Evolutionary conservation across 2,113 vertebrate species (phyloP), one percentile per base, ranked within the genome.

Genomic region (Crotalus viridis): DNA sequence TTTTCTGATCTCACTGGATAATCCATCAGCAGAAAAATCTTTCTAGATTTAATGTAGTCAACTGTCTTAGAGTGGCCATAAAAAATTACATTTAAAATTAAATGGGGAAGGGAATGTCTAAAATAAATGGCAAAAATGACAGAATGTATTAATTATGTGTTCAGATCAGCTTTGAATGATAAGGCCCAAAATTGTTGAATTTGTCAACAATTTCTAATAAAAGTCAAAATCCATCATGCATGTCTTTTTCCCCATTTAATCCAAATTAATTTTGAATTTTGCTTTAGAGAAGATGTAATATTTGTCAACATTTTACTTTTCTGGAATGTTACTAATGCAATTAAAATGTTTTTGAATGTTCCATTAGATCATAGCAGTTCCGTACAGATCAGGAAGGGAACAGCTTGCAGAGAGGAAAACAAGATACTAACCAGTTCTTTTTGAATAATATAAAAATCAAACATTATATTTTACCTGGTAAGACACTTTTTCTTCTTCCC

Each of bases 401-500:
- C 13, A 12, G 64, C 33, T 46, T 17, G 39, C 22, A 48, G 26
- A 91, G 54, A 91, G 15, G 55, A 43, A n/a, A 10, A 86, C 4
- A 43, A 59, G 28, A 59, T 43, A 81, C 22, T 2, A 19, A 26
- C 19, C 43, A 59, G 3, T 57, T 56, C 17, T 57, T 85, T 13
- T 8, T 46, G 21, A 10, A 46, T 57, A 22, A 48, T 56, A 43
- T 46, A 61, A 57, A 61, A 39, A 89, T 61, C 1, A 15, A 46
- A 59, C 46, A 1, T 81, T 81, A 54, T 81, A 17, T 7, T 96
- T 95, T 90, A 97, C 97, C 96, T 0, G 92, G 57, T 15, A 89
- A 89, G 91, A 94, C 93, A 8, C 95, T 95, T 69, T 90, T 95
- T 90, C 95, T 86, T 89, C 64, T 96, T 87, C 95, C 97, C 0